Evolutionary conservation across 2,113 vertebrate species (phyloP).

Genomic region (Corvus moneduloides): DNA sequence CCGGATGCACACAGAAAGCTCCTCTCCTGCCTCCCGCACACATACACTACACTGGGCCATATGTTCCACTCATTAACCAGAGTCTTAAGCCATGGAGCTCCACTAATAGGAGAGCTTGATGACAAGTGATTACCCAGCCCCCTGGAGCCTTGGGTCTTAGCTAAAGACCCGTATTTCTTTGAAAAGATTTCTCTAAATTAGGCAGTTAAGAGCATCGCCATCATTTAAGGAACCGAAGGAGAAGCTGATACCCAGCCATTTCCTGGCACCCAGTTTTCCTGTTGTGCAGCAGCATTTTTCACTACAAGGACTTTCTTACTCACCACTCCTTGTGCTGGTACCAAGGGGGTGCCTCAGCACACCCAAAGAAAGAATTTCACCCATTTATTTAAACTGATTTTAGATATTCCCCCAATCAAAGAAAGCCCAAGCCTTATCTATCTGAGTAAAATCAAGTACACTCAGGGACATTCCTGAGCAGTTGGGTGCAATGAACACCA

Average conservation of each 20-base stretch:
- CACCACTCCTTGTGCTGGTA: not conserved
- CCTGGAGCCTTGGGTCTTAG: slow-evolving; percentile 16
- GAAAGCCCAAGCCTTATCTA: not conserved
- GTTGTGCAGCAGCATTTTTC: not conserved
- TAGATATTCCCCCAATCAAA: not conserved
- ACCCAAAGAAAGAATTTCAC: not conserved
- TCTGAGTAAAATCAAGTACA: not conserved
- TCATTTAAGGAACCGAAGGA: not conserved
- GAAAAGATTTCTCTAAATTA: slow-evolving; percentile 58
- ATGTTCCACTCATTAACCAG: slow-evolving; percentile 20
- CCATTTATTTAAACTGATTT: not conserved
- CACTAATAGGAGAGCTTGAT: slow-evolving; percentile 34
- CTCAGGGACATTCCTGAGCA: not conserved
- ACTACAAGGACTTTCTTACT: not conserved
- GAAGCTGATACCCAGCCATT: not conserved
- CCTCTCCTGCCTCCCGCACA: not conserved
- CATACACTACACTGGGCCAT: not conserved
- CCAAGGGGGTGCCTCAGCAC: not conserved
- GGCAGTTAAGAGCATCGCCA: not conserved
- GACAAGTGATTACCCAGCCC: slow-evolving; percentile 30
- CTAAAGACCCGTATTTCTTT: slow-evolving; percentile 43
- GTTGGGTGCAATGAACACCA: not conserved
- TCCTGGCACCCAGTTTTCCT: not conserved
- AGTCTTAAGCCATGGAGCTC: slow-evolving; percentile 18
- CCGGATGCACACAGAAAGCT: not conserved